Conservation (phyloP, 2,888 invertebrate species). For the Macrostomum cliftonense region DNA sequence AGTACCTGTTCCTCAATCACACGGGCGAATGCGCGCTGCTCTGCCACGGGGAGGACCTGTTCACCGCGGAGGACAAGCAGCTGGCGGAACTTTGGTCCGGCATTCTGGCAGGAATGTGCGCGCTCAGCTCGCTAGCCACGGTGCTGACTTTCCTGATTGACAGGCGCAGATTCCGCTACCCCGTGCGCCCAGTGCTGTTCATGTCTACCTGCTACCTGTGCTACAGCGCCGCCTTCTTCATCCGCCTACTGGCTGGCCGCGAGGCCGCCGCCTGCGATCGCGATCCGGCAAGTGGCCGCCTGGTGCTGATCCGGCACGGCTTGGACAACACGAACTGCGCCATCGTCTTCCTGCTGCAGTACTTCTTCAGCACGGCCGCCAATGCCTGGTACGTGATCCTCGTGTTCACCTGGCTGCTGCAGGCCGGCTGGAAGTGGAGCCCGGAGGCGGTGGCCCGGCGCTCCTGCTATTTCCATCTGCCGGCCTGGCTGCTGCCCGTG, state of each 20-base stretch:
- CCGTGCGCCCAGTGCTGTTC: constrained; percentile 59
- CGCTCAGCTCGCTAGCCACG: constrained; percentile 53
- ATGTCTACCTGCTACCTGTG: constrained; percentile 65
- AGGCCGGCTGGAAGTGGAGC: constrained; percentile 43
- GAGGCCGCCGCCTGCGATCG: constrained; percentile 40
- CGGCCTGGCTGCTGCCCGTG: constrained; percentile 76
- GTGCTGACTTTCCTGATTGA: constrained; percentile 54
- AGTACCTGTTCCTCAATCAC: constrained; percentile 55
- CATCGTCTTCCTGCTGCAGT: constrained; percentile 66
- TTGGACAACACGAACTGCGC: constrained; percentile 72
- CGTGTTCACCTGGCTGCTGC: constrained; percentile 61
- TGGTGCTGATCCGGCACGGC: constrained; percentile 54
- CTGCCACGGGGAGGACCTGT: constrained; percentile 60
- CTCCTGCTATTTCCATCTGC: constrained; percentile 54
- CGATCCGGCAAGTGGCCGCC: constrained; percentile 40
- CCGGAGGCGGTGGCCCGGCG: constrained; percentile 45
- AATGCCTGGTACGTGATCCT: constrained; percentile 79
- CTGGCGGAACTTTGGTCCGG: constrained; percentile 68
- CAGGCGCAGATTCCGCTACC: constrained; percentile 40
- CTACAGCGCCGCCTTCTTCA: constrained; percentile 53
- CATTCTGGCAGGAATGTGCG: constrained; percentile 60
- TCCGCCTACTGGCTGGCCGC: constrained; percentile 56
- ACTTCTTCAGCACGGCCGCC: constrained; percentile 76
- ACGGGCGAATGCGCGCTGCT: constrained; percentile 59
- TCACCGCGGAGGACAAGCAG: constrained; percentile 56